Evolutionary conservation across 2,113 vertebrate species (phyloP).

Genomic region (Eubucco bourcierii): DNA sequence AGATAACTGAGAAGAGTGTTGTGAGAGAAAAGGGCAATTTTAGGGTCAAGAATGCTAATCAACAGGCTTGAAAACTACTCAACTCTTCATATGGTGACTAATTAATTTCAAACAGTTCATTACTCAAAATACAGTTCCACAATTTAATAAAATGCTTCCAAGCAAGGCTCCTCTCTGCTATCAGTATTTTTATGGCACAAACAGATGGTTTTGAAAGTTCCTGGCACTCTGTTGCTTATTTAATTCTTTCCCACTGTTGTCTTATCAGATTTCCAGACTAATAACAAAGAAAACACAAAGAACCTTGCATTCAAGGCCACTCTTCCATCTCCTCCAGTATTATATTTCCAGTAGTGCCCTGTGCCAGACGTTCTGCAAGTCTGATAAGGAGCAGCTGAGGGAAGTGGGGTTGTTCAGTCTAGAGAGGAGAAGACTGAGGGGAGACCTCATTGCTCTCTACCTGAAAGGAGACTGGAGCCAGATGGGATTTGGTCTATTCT

Average conservation of each 20-base stretch:
- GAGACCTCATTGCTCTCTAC: no score
- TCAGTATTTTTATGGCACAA: not conserved
- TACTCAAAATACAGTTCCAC: not conserved
- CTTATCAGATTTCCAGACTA: constrained; percentile 11
- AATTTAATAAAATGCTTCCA: not conserved
- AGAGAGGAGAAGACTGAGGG: no score
- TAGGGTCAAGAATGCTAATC: not conserved
- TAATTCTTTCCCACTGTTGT: not conserved
- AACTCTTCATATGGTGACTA: not conserved
- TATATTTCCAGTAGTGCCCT: not conserved
- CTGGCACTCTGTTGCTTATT: not conserved
- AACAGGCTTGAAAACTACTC: not conserved
- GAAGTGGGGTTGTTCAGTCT: no score
- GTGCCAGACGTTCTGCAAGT: not conserved
- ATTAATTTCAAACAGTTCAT: not conserved
- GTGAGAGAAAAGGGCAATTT: not conserved
- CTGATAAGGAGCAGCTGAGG: no score
- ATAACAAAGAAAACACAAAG: not conserved
- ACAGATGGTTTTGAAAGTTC: not conserved
- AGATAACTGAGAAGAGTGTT: not conserved
- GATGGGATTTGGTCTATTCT: no score
- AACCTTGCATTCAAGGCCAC: not conserved
- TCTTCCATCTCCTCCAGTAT: not conserved
- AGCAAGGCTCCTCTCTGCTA: not conserved
- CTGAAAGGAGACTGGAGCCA: no score